These are phyloP conservation scores for Pao palembangensis DNA, from an alignment of 2,113 vertebrate species.

Conservation along the genomic window DNA sequence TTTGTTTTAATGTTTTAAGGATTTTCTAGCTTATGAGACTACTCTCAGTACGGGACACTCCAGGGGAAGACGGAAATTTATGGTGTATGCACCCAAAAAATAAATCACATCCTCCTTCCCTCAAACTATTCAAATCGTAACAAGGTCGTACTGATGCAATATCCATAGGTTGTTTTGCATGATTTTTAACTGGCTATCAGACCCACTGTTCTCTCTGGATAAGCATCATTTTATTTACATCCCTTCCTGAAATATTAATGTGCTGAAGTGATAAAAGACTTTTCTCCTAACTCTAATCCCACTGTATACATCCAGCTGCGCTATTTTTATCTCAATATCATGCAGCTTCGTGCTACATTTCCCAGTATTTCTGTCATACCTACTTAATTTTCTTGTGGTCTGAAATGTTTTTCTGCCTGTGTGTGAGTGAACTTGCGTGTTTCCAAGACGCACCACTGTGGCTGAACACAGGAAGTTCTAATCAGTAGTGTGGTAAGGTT, in stretches of 20 bases:
- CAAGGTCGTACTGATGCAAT: slow-evolving; percentile 41
- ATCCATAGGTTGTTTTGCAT: slow-evolving; percentile 38
- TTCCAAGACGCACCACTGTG: slow-evolving; percentile 19
- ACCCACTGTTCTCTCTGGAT: slow-evolving; percentile 10
- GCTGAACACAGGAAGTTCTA: slow-evolving; percentile 65
- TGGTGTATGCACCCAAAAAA: slow-evolving; percentile 1
- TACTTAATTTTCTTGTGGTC: neutral
- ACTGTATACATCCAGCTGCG: too few species aligned
- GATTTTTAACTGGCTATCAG: slow-evolving; percentile 11
- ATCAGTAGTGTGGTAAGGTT: slow-evolving; percentile 51
- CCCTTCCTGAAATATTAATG: too few species aligned
- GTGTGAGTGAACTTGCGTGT: slow-evolving; percentile 4
- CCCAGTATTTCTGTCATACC: neutral
- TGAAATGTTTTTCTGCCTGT: neutral
- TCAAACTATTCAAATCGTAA: slow-evolving; percentile 44
- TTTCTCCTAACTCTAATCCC: too few species aligned
- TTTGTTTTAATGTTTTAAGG: neutral
- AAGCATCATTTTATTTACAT: too few species aligned
- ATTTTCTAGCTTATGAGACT: neutral
- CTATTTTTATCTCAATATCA: slow-evolving; percentile 2
- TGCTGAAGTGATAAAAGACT: too few species aligned
- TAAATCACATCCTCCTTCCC: slow-evolving; percentile 10
- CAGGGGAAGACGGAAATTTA: slow-evolving; percentile 18
- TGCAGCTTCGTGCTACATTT: too few species aligned
- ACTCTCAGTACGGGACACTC: neutral